Percentiles rank a stretch among this genome's conserved stretches.
phyloP scores from a whole-genome alignment of 2,113 vertebrate genomes.

The Rhinopomastus cyanomelas region DNA sequence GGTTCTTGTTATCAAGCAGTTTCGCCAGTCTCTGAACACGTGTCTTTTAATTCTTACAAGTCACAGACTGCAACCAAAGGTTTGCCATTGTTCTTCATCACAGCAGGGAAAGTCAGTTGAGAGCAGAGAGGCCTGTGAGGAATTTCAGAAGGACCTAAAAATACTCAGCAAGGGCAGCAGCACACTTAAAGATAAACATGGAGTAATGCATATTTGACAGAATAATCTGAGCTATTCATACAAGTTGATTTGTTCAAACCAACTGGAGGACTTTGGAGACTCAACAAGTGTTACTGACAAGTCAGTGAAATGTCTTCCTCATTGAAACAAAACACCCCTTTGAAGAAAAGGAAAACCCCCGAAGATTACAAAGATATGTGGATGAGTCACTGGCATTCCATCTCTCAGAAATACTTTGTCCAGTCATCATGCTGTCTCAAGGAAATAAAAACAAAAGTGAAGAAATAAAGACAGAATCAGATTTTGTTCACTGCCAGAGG shows the following conservation, averaged over 20 bases:
- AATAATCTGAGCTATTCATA: constrained; percentile 57
- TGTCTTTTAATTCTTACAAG: background rate
- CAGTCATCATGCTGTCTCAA: background rate
- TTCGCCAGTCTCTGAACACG: background rate
- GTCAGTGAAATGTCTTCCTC: constrained; percentile 27
- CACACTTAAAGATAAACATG: constrained; percentile 54
- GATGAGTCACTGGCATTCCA: constrained; percentile 4
- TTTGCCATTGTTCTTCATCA: background rate
- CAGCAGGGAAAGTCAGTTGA: background rate
- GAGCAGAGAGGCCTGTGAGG: constrained; percentile 38
- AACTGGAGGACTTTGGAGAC: constrained; percentile 2
- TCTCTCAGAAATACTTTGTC: background rate
- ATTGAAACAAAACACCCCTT: background rate
- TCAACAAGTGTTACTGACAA: constrained; percentile 13
- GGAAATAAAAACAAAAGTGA: background rate
- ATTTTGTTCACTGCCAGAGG: background rate
- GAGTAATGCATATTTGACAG: constrained; percentile 47
- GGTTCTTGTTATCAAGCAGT: background rate
- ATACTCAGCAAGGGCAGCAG: constrained; percentile 50
- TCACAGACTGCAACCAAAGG: background rate
- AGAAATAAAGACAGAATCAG: background rate
- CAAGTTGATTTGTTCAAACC: constrained; percentile 44
- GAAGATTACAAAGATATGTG: background rate
- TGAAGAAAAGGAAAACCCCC: constrained; percentile 26
- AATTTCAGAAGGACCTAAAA: constrained; percentile 63